Base-by-base conservation (phyloP, 2,113 vertebrate species). In the Ursus arctos region DNA sequence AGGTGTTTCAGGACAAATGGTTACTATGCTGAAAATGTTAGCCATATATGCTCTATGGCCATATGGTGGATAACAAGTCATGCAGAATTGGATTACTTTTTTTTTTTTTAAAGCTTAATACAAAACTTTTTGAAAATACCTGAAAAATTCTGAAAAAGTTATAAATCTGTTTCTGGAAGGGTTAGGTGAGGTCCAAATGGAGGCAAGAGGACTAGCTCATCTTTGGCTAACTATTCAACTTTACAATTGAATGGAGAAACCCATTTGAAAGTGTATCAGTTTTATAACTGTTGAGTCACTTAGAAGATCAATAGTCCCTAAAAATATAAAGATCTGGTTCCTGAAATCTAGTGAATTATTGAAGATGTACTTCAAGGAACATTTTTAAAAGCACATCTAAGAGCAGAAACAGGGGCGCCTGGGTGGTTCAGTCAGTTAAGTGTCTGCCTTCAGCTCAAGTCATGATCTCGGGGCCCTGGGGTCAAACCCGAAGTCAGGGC, bases 21-120 rank as follows among this genome's bases (percentile, higher is more conserved):
- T 95, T 83, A n/a, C n/a, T 67, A 6, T 88, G 21, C 43, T 92
- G 18, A 83, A 95, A 91, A 97, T 80, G 8, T 76, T 84, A 91
- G 21, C 63, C n/a, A 7, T 88, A 69, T 81, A 84, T 3, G 63
- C 4, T 80, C 13, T 55, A 49, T 92, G 15, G 4, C 21, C 33
- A 40, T 33, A 53, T 15, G 14, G 77, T 89, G 43, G 43, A 63
- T 53, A 51, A 43, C 36, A 36, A 93, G 28, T 85, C 47, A 94
- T 40, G 16, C 33, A 91, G 65, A 88, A 4, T 81, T 63, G 24
- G 94, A 77, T 94, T 86, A n/a, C 18, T 26, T 51, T 67, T 95
- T 47, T 43, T 40, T 43, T 15, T 69, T 6, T 2, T 31, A 57
- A 65, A 28, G 3, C 2, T 82, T 76, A 31, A 63, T 63, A 53